Conservation (phyloP, 2,113 vertebrate genomes). For the Oncorhynchus masou region DNA sequence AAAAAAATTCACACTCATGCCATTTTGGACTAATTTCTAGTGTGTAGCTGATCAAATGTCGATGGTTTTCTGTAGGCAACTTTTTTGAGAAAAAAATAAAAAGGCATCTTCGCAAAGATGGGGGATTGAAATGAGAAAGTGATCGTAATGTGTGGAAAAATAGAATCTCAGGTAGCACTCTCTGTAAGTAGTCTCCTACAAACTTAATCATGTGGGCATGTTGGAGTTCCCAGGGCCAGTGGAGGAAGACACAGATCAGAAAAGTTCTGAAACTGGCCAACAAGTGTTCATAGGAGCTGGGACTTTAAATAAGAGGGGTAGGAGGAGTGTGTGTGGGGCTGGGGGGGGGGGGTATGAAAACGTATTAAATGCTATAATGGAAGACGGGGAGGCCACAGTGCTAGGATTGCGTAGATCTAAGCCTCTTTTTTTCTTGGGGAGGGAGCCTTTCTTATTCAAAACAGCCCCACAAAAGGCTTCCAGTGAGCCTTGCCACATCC, state of each 20-base stretch:
- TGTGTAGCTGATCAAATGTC: background rate
- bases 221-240: conserved; percentile 7
- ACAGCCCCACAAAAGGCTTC: conserved; percentile 99
- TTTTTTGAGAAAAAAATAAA: background rate
- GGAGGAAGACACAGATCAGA: conserved; percentile 7
- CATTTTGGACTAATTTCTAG: conserved; percentile 15
- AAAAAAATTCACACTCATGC: conserved; percentile 40
- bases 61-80: background rate
- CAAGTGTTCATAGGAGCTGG: conserved; percentile 54
- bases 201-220: background rate
- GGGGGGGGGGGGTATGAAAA: conserved; percentile 77
- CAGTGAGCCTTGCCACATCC: conserved; percentile 99
- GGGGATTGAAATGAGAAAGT: too few species aligned
- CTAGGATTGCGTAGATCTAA: conserved; percentile 96
- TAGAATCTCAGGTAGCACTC: background rate
- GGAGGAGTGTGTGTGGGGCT: background rate
- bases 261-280: conserved; percentile 44
- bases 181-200: background rate
- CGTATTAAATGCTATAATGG: conserved; percentile 95
- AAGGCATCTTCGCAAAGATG: background rate
- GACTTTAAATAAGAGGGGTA: conserved; percentile 44
- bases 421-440: conserved; percentile 92
- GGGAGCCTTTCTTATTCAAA: conserved; percentile 99
- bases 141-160: too few species aligned
- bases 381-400: conserved; percentile 93